Percentiles rank a stretch among this genome's conserved stretches.
phyloP scores from a whole-genome alignment of 1,140 invertebrate species.

The Babylonia areolata region DNA sequence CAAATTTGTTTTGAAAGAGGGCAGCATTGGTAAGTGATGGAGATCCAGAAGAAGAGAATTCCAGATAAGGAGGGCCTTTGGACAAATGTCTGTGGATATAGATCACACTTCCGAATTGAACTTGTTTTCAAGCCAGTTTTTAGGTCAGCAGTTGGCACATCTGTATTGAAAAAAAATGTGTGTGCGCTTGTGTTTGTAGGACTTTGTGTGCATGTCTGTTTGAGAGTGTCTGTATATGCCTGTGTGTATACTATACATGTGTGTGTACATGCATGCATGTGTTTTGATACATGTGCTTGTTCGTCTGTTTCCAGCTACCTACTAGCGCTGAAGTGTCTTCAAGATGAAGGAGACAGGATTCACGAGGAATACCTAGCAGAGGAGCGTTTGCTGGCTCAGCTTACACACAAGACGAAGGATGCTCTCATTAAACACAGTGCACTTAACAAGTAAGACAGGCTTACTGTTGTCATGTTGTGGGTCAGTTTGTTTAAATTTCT shows the following conservation, averaged over 20 bases:
- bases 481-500: no score
- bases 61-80: no score
- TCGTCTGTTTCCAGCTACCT: constrained; percentile 49
- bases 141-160: no score
- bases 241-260: neutral
- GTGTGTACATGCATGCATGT: neutral
- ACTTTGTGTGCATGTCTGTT: no score
- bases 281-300: neutral
- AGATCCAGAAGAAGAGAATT: no score
- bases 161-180: no score
- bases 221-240: neutral
- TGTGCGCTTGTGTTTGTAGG: no score
- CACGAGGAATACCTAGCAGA: constrained; percentile 48
- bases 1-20: no score
- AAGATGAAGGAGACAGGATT: constrained; percentile 49
- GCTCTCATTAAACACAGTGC: constrained; percentile 53
- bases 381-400: constrained; percentile 47
- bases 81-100: no score
- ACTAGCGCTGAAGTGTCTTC: constrained; percentile 51
- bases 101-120: no score
- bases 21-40: no score
- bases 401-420: constrained; percentile 55
- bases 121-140: neutral
- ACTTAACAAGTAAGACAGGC: constrained; percentile 55
- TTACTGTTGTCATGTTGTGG: no score